These are phyloP conservation scores for Psammodynastes pulverulentus DNA, from an alignment of 2,113 vertebrate species.

Conservation along the genomic window DNA sequence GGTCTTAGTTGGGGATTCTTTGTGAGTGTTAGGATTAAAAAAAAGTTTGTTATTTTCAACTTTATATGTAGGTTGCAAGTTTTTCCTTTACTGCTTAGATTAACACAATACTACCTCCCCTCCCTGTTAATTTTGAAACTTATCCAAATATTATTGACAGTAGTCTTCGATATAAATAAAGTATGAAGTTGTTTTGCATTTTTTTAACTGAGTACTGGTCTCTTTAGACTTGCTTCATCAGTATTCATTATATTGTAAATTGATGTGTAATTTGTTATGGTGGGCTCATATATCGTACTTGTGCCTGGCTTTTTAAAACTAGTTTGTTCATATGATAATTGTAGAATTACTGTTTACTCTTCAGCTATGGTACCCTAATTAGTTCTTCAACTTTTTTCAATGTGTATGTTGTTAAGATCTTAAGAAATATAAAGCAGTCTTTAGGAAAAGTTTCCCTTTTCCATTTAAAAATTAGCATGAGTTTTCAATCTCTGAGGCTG, in stretches of 20 bases:
- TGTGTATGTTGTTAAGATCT: slow-evolving; percentile 17
- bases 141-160: slow-evolving; percentile 46
- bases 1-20: not conserved
- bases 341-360: slow-evolving; percentile 45
- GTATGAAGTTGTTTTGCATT: slow-evolving; percentile 18
- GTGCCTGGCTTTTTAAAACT: slow-evolving; percentile 51
- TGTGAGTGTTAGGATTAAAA: not conserved
- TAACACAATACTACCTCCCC: not conserved
- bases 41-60: not conserved
- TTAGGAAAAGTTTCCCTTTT: not conserved
- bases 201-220: slow-evolving; percentile 29
- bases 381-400: slow-evolving; percentile 17
- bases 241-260: not conserved
- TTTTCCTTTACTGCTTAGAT: not conserved
- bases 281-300: slow-evolving; percentile 45
- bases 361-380: slow-evolving; percentile 41
- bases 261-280: slow-evolving; percentile 50
- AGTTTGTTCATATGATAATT: slow-evolving; percentile 33
- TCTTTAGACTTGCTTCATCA: slow-evolving; percentile 33
- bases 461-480: not conserved
- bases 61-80: not conserved
- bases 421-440: not conserved
- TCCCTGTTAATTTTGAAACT: slow-evolving; percentile 43
- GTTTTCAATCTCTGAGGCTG: not conserved
- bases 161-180: not conserved